phyloP scores from a whole-genome alignment of 2,113 vertebrate species.

The Corythoichthys haematopterus region DNA sequence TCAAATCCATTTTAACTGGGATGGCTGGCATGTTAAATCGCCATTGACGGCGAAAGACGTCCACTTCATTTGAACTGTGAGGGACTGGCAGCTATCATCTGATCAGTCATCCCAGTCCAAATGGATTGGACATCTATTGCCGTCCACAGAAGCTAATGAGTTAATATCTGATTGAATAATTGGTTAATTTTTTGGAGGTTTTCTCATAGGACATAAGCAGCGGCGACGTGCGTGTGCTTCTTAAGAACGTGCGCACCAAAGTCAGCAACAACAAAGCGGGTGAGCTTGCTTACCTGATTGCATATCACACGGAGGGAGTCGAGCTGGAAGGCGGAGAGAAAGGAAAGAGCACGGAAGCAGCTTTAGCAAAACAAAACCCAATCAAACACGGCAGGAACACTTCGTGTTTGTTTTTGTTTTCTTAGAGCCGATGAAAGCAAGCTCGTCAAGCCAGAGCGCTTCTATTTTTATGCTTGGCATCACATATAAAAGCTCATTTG shows the following conservation, averaged over 20 bases:
- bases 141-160: too few relatives aligned
- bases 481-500: neutral
- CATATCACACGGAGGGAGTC: conserved; percentile 90
- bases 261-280: conserved; percentile 16
- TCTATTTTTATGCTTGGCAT: neutral
- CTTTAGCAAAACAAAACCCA: neutral
- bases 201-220: neutral
- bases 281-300: conserved; percentile 86
- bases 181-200: neutral
- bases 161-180: too few relatives aligned
- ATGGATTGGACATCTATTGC: too few relatives aligned
- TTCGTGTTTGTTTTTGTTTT: neutral
- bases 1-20: too few relatives aligned
- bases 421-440: neutral
- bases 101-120: too few relatives aligned
- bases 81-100: too few relatives aligned
- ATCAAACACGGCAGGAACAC: neutral
- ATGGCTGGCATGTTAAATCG: too few relatives aligned
- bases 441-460: neutral
- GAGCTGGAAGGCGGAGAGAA: conserved; percentile 71
- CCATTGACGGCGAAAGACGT: too few relatives aligned
- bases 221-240: neutral
- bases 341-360: conserved; percentile 40
- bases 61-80: too few relatives aligned
- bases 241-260: neutral